Conservation (phyloP, 2,797 vertebrate genomes). For the Chiroxiphia lanceolata region DNA sequence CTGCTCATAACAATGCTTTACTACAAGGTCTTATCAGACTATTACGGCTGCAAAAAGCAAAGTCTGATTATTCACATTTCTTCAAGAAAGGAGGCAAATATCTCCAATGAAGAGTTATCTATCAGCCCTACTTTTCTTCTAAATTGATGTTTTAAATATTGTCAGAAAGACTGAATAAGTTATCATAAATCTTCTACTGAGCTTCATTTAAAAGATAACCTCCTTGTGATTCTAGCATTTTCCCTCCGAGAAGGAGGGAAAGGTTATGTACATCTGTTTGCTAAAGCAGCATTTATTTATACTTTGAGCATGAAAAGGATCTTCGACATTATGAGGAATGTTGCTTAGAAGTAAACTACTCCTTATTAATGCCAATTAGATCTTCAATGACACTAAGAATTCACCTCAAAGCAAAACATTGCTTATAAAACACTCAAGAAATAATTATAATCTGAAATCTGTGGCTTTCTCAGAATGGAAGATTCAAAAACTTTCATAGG, state of each 20-base stretch:
- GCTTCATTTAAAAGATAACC: neutral
- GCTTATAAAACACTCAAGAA: neutral
- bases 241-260: neutral
- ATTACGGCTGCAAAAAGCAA: neutral
- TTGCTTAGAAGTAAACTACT: neutral
- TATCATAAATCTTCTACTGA: neutral
- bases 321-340: neutral
- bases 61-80: neutral
- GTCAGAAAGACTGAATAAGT: neutral
- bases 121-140: neutral
- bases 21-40: neutral
- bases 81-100: neutral
- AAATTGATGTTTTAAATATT: neutral
- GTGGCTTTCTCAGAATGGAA: neutral
- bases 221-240: neutral
- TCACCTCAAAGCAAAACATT: neutral
- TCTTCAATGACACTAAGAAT: neutral
- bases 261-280: neutral
- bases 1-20: neutral
- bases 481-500: neutral
- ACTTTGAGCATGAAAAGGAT: neutral
- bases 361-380: neutral
- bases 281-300: neutral
- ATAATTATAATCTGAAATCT: neutral
- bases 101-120: neutral